Evolutionary conservation across 2,113 vertebrate genomes (phyloP).

Genomic region (Dipodomys stephensi): DNA sequence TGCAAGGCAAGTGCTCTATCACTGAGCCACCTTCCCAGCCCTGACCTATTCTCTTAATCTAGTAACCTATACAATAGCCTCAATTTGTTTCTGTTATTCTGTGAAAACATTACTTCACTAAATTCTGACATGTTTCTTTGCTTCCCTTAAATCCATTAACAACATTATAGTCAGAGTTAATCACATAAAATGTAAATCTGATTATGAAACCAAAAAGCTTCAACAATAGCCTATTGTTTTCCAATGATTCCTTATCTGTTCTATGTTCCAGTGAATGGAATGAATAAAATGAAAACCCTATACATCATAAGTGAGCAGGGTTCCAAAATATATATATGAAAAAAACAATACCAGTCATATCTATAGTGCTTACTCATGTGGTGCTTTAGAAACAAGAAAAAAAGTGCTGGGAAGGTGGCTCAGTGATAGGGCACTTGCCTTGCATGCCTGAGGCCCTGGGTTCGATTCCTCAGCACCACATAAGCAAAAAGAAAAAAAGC

Average conservation of each 20-base stretch:
- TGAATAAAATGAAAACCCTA: not conserved
- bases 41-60: not conserved
- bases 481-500: no score
- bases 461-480: no score
- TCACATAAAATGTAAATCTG: constrained; percentile 14
- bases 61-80: not conserved
- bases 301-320: not conserved
- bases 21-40: no score
- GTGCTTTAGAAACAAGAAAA: constrained; percentile 27
- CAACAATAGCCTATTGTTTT: not conserved
- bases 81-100: constrained; percentile 23
- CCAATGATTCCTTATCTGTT: not conserved
- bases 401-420: no score
- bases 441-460: no score
- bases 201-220: not conserved
- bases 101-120: constrained; percentile 27
- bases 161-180: not conserved
- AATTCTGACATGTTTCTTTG: constrained; percentile 6
- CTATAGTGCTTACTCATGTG: not conserved
- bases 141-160: constrained; percentile 43
- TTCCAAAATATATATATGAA: not conserved
- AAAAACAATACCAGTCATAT: not conserved
- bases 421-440: no score
- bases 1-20: no score
- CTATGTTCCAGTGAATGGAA: constrained; percentile 10